Evolutionary conservation across 2,113 vertebrate genomes (phyloP).

Genomic region (Hypocryptadius cinnamomeus): DNA sequence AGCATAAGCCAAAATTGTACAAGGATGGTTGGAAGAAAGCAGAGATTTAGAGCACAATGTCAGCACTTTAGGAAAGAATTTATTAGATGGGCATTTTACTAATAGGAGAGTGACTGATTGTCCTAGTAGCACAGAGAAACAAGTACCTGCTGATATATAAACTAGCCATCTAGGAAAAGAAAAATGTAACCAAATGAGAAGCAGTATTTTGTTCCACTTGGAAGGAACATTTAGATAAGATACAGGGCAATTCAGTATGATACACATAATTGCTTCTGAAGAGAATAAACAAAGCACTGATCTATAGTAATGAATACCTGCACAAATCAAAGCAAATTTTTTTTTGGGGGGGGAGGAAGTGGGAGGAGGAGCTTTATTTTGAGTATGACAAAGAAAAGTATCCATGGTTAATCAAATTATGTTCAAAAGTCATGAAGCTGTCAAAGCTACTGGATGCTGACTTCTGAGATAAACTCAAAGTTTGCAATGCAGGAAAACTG

Average conservation of each 20-base stretch:
- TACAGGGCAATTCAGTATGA: not conserved
- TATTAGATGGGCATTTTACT: not conserved
- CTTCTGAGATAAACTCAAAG: not conserved
- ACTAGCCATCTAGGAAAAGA: not conserved
- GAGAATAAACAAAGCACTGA: slow-evolving; percentile 9
- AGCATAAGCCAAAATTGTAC: not conserved
- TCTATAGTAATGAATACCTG: not conserved
- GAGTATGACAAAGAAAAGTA: not conserved
- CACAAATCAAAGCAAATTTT: not conserved
- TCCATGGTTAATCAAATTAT: not conserved
- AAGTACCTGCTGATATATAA: not conserved
- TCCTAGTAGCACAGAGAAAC: not conserved
- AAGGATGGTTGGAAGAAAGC: not conserved
- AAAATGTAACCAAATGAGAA: not conserved
- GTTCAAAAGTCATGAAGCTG: not conserved
- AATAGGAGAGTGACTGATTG: not conserved
- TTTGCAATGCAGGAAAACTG: not conserved
- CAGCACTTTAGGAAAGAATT: not conserved
- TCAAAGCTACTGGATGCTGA: not conserved
- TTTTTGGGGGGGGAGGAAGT: accelerated
- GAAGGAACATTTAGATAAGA: not conserved
- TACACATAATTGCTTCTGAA: not conserved
- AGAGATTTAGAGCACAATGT: not conserved
- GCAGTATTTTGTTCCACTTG: not conserved
- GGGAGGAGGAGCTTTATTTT: not conserved